Evolutionary conservation across 1,140 invertebrate genomes (phyloP).

Genomic region (Zaprionus nigranus): DNA sequence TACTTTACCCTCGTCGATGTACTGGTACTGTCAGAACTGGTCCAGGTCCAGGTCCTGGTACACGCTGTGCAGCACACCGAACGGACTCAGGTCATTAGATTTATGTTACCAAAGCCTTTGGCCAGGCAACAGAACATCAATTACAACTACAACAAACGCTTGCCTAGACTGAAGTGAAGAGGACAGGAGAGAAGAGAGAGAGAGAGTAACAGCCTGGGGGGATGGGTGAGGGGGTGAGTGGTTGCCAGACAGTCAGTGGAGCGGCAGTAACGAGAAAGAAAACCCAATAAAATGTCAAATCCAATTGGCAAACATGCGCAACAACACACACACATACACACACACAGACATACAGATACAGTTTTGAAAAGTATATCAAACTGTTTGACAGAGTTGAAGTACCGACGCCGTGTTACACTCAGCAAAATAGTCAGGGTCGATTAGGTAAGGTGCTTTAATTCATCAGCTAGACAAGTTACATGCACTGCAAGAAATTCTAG

Average conservation of each 20-base stretch:
- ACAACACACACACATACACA: slow-evolving; percentile 24
- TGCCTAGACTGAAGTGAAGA: slow-evolving; percentile 9
- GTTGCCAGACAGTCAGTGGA: slow-evolving; percentile 52
- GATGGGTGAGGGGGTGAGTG: not conserved
- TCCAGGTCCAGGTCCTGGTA: too few species aligned
- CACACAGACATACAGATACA: slow-evolving; percentile 36
- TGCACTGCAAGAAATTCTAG: not conserved
- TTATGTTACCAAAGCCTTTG: slow-evolving; percentile 69
- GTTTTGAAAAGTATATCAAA: slow-evolving; percentile 77
- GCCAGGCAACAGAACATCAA: slow-evolving; percentile 65
- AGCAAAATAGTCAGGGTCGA: not conserved
- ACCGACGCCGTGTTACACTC: slow-evolving; percentile 18
- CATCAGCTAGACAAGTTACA: not conserved
- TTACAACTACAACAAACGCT: slow-evolving; percentile 62
- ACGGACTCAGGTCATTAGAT: slow-evolving; percentile 56
- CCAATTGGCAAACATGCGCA: slow-evolving; percentile 75
- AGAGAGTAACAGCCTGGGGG: not conserved
- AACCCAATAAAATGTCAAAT: slow-evolving; percentile 83
- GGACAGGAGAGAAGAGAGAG: slow-evolving; percentile 21
- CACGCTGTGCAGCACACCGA: slow-evolving; percentile 11
- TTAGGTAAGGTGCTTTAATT: not conserved
- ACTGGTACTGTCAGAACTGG: not conserved
- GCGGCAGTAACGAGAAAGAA: slow-evolving; percentile 79
- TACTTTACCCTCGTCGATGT: slow-evolving; percentile 3
- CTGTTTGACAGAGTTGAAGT: slow-evolving; percentile 61